Evolutionary conservation across 2,888 invertebrate genomes (phyloP), one percentile per base, ranked within the genome.

Genomic region (Hydriomena furcata): DNA sequence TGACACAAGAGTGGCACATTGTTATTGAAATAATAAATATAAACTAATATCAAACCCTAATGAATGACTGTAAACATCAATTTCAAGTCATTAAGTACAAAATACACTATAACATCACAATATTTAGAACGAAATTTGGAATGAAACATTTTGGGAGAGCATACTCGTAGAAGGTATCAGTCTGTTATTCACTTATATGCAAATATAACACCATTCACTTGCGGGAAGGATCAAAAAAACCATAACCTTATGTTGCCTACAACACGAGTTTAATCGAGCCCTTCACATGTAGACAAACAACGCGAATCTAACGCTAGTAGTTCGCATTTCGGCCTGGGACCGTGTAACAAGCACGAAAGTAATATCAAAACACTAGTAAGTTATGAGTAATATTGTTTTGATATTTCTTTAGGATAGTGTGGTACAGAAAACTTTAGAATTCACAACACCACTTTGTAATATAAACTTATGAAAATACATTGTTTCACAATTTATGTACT

Each of bases 41-140:
- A 58, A 60, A 61, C 55, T 59, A 51, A 61, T 59, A 64, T 53
- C 65, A 56, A 65, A 60, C 52, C 52, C 31, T 31, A 42, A 59
- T 55, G 40, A 40, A 45, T 46, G 60, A 58, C 10, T 20, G 21
- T 51, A 49, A 48, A 42, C 24, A 32, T 23, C 10, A 47, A 44
- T 52, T 48, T 51, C 46, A 76, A 79, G 79, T 83, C 80, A 71
- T 76, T 80, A 82, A 84, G 85, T 84, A 84, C 83, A 82, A 79
- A 80, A 82, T 76, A 78, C 58, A 66, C 68, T 82, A 83, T 84
- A 82, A 83, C 82, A 76, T 79, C 75, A 82, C 75, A 79, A 72
- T 61, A 76, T 61, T 52, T 61, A 74, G 66, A 52, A 37, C 13
- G 8, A 28, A 71, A 76, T 73, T 73, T 58, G 79, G 83, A 82